Evolutionary conservation across 1,140 invertebrate genomes (phyloP), one percentile per base, ranked within the genome.

Genomic region (Drosophila subobscura): DNA sequence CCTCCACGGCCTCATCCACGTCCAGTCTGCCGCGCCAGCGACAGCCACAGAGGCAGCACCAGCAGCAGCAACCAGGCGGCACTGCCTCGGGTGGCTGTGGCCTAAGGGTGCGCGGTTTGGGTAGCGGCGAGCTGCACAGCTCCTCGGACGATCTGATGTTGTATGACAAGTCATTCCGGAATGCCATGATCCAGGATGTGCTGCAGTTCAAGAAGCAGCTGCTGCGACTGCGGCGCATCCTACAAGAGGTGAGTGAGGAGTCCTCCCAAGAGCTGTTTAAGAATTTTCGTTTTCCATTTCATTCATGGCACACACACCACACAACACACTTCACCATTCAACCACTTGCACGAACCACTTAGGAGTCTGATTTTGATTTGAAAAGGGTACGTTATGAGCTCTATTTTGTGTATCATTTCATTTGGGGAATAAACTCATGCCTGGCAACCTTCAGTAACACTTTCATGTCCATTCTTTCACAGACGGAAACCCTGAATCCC

Each of bases 401-500:
- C 55, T 16, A 29, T 41, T 54, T 55, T 37, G 12, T 12, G 12
- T 23, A 20, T 40, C 6, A 57, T 58, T 51, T 54, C 14, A 42
- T 51, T 51, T 22, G 5, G 23, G 57, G 14, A 20, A 37, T 23
- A 10, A 8, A 1, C 1, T 20, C 1, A 20, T 20, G 16, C 16
- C 16, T 20, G 8, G 3, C 8, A 33, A 1, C 3, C 8, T 10
- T 8, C 3, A 12, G 10, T 37, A 8, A 3, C 29, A 3, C 7
- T 10, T 3, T 12, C 33, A 10, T 37, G 3, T 12, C 33, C 12
- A 4, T 37, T 22, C 4, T 45, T 27, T 71, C 63, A 54, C 14
- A 95, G 95, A 94, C 95, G 84, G 96, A 96, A 93, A 96, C 96
- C 94, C 95, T 96, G 93, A 96, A 96, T 94, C 96, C 96, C 93